Evolutionary conservation across 1,140 invertebrate species (phyloP).

Genomic region (Drosophila watanabei): DNA sequence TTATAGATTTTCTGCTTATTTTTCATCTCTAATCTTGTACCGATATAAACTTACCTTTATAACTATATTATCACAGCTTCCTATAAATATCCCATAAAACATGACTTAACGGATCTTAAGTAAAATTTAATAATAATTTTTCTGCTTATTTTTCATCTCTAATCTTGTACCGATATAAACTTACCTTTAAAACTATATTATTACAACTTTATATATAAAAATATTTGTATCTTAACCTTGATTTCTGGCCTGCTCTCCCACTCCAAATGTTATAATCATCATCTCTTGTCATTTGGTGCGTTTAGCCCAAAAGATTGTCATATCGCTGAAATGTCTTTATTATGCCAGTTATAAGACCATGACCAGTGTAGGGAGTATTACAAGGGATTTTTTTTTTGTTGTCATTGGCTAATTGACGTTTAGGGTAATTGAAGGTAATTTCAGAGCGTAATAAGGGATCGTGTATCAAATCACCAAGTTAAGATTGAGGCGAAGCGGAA

Average conservation of each 20-base stretch:
- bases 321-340: constrained; percentile 48
- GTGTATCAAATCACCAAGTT: constrained; percentile 7
- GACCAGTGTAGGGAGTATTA: constrained; percentile 36
- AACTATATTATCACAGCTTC: not conserved
- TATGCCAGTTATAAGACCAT: constrained; percentile 41
- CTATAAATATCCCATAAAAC: not conserved
- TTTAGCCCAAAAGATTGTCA: constrained; percentile 46
- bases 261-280: constrained; percentile 13
- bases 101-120: not conserved
- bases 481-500: constrained; percentile 19
- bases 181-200: not conserved
- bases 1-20: not conserved
- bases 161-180: not conserved
- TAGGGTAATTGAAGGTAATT: constrained; percentile 49
- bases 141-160: not conserved
- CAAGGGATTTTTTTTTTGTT: constrained; percentile 3
- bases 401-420: constrained; percentile 30
- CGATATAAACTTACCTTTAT: not conserved
- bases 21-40: not conserved
- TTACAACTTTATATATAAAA: too few species aligned
- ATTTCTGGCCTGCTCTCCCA: constrained; percentile 15
- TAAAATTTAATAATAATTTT: not conserved
- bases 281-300: constrained; percentile 26
- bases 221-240: constrained; percentile 23
- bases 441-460: constrained; percentile 28